Evolutionary conservation across 2,797 vertebrate genomes (phyloP).

Genomic region (Macropodus opercularis): DNA sequence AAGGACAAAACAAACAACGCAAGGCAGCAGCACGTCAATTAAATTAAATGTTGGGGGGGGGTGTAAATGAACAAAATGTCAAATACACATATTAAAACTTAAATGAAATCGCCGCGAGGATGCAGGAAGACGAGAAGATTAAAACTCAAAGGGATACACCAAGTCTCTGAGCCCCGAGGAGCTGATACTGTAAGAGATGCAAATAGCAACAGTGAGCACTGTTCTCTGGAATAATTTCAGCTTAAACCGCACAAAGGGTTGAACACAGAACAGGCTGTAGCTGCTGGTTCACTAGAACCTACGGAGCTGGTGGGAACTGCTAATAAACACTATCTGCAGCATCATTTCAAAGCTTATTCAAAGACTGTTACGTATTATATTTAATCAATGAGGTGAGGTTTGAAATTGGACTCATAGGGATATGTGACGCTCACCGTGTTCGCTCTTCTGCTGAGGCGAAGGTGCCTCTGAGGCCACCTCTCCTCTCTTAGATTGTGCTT

Average conservation of each 20-base stretch:
- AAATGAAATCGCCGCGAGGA: conserved; percentile 83
- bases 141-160: conserved; percentile 81
- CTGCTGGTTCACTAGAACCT: conserved; percentile 26
- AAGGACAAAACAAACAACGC: conserved; percentile 71
- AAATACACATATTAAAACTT: conserved; percentile 85
- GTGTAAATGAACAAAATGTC: conserved; percentile 82
- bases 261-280: conserved; percentile 36
- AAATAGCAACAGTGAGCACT: conserved; percentile 69
- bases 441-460: conserved; percentile 46
- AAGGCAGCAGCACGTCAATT: conserved; percentile 77
- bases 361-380: conserved; percentile 10
- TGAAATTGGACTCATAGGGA: conserved; percentile 9
- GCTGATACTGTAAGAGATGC: conserved; percentile 68
- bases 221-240: conserved; percentile 55
- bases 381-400: conserved; percentile 8
- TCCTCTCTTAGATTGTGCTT: conserved; percentile 68
- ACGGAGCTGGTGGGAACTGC: conserved; percentile 18
- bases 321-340: neutral
- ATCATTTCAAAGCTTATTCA: conserved; percentile 15
- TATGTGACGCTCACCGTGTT: conserved; percentile 22
- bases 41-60: conserved; percentile 69
- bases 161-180: conserved; percentile 69
- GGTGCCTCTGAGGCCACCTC: conserved; percentile 42
- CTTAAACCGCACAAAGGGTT: conserved; percentile 50
- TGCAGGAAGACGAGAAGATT: conserved; percentile 77